A percentile compares a stretch with the other conserved stretches of the same genome.
Evolutionary conservation across 30 jellyfish, hydroid and myxozoan genomes (phyloP).

Genomic region (Hydra vulgaris): DNA sequence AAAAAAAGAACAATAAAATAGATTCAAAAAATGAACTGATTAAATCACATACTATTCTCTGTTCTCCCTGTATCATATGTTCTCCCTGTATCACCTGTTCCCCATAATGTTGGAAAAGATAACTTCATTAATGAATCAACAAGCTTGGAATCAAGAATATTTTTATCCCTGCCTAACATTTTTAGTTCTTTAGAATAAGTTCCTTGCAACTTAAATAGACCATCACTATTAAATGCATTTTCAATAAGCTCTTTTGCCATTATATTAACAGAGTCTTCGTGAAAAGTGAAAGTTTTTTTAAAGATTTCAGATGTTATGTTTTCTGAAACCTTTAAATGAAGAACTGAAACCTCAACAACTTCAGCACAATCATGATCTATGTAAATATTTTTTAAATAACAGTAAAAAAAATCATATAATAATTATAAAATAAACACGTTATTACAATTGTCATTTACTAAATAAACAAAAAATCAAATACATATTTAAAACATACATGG

Average conservation of each 20-base stretch:
- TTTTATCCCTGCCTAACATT: conserved; percentile 1
- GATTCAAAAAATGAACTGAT: too few relatives aligned
- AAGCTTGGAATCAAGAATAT: conserved; percentile 22
- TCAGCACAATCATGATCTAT: conserved; percentile 93
- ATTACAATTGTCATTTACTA: not conserved
- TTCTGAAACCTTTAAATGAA: not conserved
- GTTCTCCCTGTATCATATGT: too few relatives aligned
- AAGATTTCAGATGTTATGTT: not conserved
- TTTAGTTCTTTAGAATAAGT: conserved; percentile 10
- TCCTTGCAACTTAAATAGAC: not conserved
- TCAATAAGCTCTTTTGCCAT: not conserved
- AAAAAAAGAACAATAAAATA: too few relatives aligned
- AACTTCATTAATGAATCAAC: conserved; percentile 7
- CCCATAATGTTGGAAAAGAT: conserved; percentile 10
- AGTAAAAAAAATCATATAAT: not conserved
- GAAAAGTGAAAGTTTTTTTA: not conserved
- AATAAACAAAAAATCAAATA: not conserved
- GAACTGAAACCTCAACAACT: conserved; percentile 40
- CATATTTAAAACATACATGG: conserved; percentile 52
- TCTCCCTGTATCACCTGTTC: not conserved
- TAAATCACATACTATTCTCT: too few relatives aligned
- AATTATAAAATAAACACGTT: not conserved
- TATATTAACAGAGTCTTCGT: not conserved
- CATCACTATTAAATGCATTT: not conserved
- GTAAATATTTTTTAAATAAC: too few relatives aligned